Evolutionary conservation across 1,140 invertebrate genomes (phyloP), one percentile per base, ranked within the genome.

Genomic region (Drosophila funebris): DNA sequence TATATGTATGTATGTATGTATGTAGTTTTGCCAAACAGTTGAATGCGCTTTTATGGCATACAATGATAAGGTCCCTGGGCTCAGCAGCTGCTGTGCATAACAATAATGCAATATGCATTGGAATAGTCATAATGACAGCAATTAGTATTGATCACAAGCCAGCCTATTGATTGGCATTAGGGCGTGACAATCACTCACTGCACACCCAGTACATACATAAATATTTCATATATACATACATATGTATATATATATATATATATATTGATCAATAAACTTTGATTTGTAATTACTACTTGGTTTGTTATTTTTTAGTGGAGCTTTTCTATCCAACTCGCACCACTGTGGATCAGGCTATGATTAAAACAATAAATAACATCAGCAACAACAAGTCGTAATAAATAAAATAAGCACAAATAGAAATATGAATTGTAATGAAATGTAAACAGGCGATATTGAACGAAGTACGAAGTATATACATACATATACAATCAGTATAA

Each of bases 391-490:
- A 60, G 61, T 22, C 37, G 66, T 63, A 48, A 46, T 62, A 77
- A 64, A 71, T 70, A 80, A 61, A 67, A 69, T 72, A 68, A 69
- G 60, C 57, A 44, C 69, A 69, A 69, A 74, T 71, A 78, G 29
- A 71, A 80, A 81, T 74, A 62, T 78, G 77, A 58, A 85, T 68
- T 82, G 70, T 82, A 74, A 80, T 70, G 43, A 41, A 82, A 82
- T 43, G 82, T 81, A 82, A 85, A 87, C 82, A 87, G 63, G 78
- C 70, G 82, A 85, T 85, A 73, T 52, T 74, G 77, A 48, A 74
- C 43, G 56, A 63, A 66, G 20, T 58, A 44, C 68, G 56, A 63
- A 66, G 20, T 58, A 44, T 67, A 33, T 39, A 66, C 36, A 39
- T 62, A 54, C 44, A 50, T 48, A 37, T 48, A 37, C 22, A 52